Evolutionary conservation across 1,140 invertebrate species (phyloP).

Genomic region (Drosophila willistoni): DNA sequence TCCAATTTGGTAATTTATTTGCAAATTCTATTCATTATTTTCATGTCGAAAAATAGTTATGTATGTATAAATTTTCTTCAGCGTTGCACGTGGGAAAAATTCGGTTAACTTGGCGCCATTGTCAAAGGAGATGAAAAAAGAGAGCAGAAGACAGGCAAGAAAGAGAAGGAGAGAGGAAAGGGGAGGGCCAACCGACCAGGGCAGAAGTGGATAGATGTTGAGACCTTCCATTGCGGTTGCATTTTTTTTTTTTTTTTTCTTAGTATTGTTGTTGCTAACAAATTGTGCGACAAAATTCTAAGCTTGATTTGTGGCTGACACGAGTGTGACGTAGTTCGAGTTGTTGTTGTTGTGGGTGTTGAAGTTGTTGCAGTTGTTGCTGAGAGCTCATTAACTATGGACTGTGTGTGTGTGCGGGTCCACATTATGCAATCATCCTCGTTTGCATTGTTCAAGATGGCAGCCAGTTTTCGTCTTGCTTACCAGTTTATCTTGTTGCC

Average conservation of each 20-base stretch:
- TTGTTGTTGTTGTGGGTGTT: conserved; percentile 22
- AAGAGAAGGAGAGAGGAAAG: neutral
- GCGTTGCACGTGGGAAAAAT: conserved; percentile 46
- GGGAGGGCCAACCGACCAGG: neutral
- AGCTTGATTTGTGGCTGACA: conserved; percentile 65
- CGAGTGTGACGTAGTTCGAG: conserved; percentile 12
- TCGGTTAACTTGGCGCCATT: conserved; percentile 35
- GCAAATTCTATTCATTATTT: conserved; percentile 26
- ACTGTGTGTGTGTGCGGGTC: conserved; percentile 24
- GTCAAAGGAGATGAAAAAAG: conserved; percentile 26
- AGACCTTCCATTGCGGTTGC: conserved; percentile 21
- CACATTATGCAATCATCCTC: conserved; percentile 59
- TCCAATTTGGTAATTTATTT: conserved; percentile 23
- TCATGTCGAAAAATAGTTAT: conserved; percentile 5
- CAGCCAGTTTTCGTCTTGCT: conserved; percentile 4
- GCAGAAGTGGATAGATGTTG: neutral
- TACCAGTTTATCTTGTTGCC: conserved; percentile 12
- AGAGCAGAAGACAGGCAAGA: conserved; percentile 3
- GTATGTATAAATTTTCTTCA: conserved; percentile 17
- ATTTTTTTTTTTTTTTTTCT: conserved; percentile 20
- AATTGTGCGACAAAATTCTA: conserved; percentile 76
- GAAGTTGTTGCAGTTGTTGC: conserved; percentile 16
- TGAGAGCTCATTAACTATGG: conserved; percentile 61
- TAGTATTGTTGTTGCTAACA: conserved; percentile 51
- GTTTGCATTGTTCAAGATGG: conserved; percentile 64